These are phyloP conservation scores for Drosophila subquinaria DNA, from an alignment of 2,888 invertebrate species.

Conservation along the genomic window DNA sequence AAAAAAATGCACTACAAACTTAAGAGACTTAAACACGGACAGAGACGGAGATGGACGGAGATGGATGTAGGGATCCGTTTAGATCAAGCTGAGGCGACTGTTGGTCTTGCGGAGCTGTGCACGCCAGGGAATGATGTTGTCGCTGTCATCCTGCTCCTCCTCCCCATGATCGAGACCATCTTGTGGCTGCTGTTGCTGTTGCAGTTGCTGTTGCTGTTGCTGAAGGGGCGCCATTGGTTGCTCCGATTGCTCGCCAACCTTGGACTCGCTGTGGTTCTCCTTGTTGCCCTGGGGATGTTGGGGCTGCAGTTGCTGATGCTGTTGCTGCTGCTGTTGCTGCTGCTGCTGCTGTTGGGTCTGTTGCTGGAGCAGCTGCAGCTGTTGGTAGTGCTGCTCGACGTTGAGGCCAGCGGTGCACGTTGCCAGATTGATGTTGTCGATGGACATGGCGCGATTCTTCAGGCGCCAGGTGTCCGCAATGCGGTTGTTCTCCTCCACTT, in stretches of 20 bases:
- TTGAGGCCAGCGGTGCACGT: constrained; percentile 75
- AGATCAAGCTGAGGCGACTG: constrained; percentile 94
- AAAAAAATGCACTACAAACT: constrained; percentile 67
- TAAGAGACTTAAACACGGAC: constrained; percentile 26
- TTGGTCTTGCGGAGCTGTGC: constrained; percentile 95
- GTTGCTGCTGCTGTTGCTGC: constrained; percentile 78
- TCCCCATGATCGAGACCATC: constrained; percentile 70
- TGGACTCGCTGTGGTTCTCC: constrained; percentile 60
- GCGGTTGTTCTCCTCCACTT: constrained; percentile 88
- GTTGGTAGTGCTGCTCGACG: constrained; percentile 81
- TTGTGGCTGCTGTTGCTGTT: constrained; percentile 35
- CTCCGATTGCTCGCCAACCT: constrained; percentile 20
- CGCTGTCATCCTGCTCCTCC: constrained; percentile 87
- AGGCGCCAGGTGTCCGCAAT: constrained; percentile 86
- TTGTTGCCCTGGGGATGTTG: constrained; percentile 77
- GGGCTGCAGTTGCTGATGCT: constrained; percentile 36
- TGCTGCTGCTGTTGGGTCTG: constrained; percentile 73
- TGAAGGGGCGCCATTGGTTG: constrained; percentile 15
- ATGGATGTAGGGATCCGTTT: constrained; percentile 62
- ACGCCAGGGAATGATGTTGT: constrained; percentile 94
- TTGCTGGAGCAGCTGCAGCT: constrained; percentile 83
- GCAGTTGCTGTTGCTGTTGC: constrained; percentile 28
- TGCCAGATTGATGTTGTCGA: constrained; percentile 88
- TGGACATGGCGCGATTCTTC: constrained; percentile 87
- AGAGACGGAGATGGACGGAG: background rate